Evolutionary conservation across 1,140 invertebrate genomes (phyloP).

Genomic region (Mesaphorura yosii): DNA sequence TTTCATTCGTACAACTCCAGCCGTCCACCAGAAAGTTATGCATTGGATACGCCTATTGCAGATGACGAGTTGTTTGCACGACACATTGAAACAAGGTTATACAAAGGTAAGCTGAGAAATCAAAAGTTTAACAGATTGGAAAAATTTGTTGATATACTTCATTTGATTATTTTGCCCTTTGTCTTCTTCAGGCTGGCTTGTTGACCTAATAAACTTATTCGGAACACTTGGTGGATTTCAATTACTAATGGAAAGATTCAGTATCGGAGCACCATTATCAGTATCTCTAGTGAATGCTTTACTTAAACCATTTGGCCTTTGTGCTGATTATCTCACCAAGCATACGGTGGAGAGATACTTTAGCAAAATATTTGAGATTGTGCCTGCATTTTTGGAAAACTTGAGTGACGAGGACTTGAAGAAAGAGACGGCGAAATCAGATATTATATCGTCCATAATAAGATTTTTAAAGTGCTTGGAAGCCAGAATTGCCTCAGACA

Average conservation of each 20-base stretch:
- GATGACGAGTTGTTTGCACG: conserved; percentile 71
- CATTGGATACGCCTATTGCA: conserved; percentile 46
- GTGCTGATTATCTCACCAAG: conserved; percentile 79
- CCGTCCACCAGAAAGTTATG: conserved; percentile 66
- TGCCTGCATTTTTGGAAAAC: conserved; percentile 80
- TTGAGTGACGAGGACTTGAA: conserved; percentile 95
- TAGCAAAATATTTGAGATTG: conserved; percentile 82
- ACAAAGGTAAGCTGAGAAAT: conserved; percentile 22
- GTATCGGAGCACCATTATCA: conserved; percentile 51
- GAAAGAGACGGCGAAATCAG: conserved; percentile 87
- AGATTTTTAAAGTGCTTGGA: conserved; percentile 79
- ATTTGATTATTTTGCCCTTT: conserved; percentile 27
- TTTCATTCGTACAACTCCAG: conserved; percentile 87
- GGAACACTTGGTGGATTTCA: conserved; percentile 79
- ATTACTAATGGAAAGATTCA: conserved; percentile 72
- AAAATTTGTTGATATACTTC: background rate
- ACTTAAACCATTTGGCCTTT: conserved; percentile 80
- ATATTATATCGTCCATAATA: conserved; percentile 79
- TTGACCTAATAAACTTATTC: conserved; percentile 90
- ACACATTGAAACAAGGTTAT: conserved; percentile 49
- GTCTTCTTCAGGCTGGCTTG: conserved; percentile 80
- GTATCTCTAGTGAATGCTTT: conserved; percentile 71
- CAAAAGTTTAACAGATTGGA: background rate
- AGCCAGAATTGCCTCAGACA: conserved; percentile 51
- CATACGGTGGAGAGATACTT: conserved; percentile 85